A percentile compares a stretch with the other conserved stretches of the same genome.
Conservation (phyloP, 2,113 vertebrate genomes). For the Oxygymnocypris stewartii region DNA sequence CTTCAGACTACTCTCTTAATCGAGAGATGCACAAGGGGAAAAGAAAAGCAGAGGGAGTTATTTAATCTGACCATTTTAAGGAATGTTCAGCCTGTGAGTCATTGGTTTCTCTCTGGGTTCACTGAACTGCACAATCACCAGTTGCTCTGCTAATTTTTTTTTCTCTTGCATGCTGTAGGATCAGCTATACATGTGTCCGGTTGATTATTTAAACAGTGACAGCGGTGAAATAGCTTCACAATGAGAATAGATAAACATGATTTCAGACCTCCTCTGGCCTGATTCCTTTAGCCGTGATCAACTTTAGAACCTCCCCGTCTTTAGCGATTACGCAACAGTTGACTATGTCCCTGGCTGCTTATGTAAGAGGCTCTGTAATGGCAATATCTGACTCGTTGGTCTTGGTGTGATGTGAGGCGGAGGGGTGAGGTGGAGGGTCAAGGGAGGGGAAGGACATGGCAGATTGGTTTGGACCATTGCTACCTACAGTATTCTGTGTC, state of each 20-base stretch:
- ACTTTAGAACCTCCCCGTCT: background rate
- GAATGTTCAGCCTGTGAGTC: constrained; percentile 9
- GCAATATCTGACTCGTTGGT: constrained; percentile 34
- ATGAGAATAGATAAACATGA: constrained; percentile 8
- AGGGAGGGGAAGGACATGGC: background rate
- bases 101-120: constrained; percentile 17
- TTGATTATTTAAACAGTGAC: background rate
- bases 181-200: background rate
- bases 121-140: constrained; percentile 18
- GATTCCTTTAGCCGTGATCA: background rate
- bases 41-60: background rate
- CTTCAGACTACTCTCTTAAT: constrained; percentile 4
- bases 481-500: background rate
- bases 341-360: constrained; percentile 32
- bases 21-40: constrained; percentile 16
- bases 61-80: constrained; percentile 13
- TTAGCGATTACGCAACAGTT: constrained; percentile 51
- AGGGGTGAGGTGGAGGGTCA: background rate
- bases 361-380: constrained; percentile 24
- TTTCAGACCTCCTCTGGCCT: constrained; percentile 17
- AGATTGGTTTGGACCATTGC: constrained; percentile 23
- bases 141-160: background rate
- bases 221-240: background rate
- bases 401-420: constrained; percentile 6
- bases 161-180: background rate